Evolutionary conservation across 2,888 invertebrate genomes (phyloP), one percentile per base, ranked within the genome.

Genomic region (Erynnis tages): DNA sequence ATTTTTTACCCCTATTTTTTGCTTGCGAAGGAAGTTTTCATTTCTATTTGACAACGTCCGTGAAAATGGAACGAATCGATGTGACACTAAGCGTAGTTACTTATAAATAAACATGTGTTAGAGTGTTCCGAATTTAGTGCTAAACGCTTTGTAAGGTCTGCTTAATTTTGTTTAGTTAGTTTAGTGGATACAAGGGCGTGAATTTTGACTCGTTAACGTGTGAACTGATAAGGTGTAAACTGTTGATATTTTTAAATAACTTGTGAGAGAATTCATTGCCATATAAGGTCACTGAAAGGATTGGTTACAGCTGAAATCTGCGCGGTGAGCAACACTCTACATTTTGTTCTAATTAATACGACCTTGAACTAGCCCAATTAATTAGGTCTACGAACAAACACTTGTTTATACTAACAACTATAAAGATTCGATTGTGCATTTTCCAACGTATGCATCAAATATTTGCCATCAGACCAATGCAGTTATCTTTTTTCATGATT

Each of bases 121-220:
- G 44, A 19, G 64, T 70, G 84, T 80, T 75, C 73, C 66, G 61
- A 76, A 76, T 82, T 78, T 65, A 73, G 86, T 87, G 88, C 80
- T 87, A 86, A 86, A 73, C 70, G 71, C 65, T 80, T 63, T 73
- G 74, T 81, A 82, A 67, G 85, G 83, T 79, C 76, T 76, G 59
- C 60, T 66, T 78, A 71, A 76, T 82, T 79, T 76, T 69, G 69
- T 78, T 79, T 71, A 76, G 58, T 63, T 35, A 59, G 63, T 65
- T 62, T 55, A 62, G 82, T 82, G 79, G 72, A 71, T 75, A 74
- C 83, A 84, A 86, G 82, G 84, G 82, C 81, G 77, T 78, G 73
- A 73, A 78, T 78, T 75, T 82, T 79, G 80, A 82, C 83, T 83
- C 60, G 72, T 74, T 69, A 47, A 71, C 71, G 83, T 84, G 86